Evolutionary conservation across 2,797 vertebrate genomes (phyloP).

Genomic region (Alca torda): DNA sequence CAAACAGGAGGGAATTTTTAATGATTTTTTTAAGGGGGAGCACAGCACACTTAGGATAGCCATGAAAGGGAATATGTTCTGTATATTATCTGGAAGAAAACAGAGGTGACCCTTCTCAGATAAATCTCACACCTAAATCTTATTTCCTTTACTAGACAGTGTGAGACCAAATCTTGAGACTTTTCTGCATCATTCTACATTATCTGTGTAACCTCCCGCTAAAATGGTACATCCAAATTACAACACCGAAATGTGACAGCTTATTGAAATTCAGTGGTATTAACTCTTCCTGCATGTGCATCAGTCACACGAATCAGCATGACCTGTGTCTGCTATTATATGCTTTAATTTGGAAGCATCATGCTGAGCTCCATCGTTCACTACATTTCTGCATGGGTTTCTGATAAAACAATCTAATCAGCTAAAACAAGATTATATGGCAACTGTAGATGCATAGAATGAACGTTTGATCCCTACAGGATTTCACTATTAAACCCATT

Average conservation of each 20-base stretch:
- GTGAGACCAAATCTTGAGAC: not conserved
- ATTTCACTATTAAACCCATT: conserved; percentile 6
- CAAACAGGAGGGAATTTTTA: not conserved
- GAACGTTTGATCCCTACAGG: conserved; percentile 9
- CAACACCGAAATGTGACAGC: not conserved
- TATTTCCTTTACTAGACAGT: not conserved
- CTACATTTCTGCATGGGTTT: not conserved
- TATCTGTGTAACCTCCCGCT: not conserved
- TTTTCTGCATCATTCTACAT: not conserved
- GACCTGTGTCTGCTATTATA: not conserved
- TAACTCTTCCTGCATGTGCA: not conserved
- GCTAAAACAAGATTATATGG: conserved; percentile 18
- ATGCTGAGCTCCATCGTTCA: not conserved
- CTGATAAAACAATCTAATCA: conserved; percentile 34
- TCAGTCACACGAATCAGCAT: not conserved
- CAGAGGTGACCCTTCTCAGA: not conserved
- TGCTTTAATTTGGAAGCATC: not conserved
- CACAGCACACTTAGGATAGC: not conserved
- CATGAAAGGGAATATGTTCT: not conserved
- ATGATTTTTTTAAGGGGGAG: not conserved
- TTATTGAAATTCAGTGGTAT: not conserved
- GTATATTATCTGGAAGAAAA: not conserved
- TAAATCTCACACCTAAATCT: not conserved
- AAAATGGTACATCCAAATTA: not conserved
- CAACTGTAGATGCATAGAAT: not conserved